phyloP scores from a whole-genome alignment of 2,113 vertebrate genomes.

The Tetrax tetrax region DNA sequence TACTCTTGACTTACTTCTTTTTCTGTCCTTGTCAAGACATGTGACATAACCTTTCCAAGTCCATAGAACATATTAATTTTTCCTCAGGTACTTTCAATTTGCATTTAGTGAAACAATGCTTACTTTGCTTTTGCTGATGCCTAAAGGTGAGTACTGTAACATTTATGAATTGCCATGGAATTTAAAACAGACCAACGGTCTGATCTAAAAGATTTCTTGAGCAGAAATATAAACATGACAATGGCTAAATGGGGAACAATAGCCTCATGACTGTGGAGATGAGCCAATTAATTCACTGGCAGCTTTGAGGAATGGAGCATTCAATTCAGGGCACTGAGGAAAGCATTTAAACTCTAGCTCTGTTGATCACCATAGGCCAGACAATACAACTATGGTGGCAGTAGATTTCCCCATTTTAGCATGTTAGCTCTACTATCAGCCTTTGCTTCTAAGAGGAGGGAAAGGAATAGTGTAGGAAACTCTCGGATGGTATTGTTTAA shows the following conservation, averaged over 20 bases:
- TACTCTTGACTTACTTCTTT: slow-evolving; percentile 22
- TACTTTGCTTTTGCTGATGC: slow-evolving; percentile 35
- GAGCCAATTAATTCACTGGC: background rate
- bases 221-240: background rate
- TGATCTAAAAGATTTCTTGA: slow-evolving; percentile 8
- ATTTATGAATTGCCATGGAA: background rate
- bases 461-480: background rate
- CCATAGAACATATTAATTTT: slow-evolving; percentile 21
- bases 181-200: slow-evolving; percentile 37
- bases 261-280: background rate
- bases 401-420: background rate
- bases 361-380: background rate
- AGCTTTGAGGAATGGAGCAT: background rate
- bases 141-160: background rate
- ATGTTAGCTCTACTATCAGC: background rate
- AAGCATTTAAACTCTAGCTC: background rate
- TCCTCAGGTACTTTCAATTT: slow-evolving; percentile 36
- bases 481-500: background rate
- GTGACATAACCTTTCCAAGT: slow-evolving; percentile 35
- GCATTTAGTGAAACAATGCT: slow-evolving; percentile 58
- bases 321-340: background rate
- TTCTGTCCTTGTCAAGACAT: background rate
- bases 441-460: background rate
- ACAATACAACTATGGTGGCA: background rate
- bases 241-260: background rate